Percentiles rank a stretch among this genome's conserved stretches.
Evolutionary conservation across 1,140 invertebrate species (phyloP).

Genomic region (Zaprionus taronus): DNA sequence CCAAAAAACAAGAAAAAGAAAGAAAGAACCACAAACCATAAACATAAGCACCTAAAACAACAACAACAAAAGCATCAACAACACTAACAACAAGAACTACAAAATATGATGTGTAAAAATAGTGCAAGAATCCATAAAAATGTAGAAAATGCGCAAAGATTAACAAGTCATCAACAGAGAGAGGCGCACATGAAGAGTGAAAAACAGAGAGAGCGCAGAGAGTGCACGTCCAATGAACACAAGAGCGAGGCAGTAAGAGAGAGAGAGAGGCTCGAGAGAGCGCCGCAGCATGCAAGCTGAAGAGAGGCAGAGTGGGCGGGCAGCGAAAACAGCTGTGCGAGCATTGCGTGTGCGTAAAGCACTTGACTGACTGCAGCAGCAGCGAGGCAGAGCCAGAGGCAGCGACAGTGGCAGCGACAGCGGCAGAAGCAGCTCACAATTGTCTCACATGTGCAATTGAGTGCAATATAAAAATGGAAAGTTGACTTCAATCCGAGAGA

Average conservation of each 20-base stretch:
- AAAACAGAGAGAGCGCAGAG: background rate
- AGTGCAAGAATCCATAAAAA: conserved; percentile 79
- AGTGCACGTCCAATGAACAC: background rate
- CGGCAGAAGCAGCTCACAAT: conserved; percentile 24
- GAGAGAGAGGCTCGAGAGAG: conserved; percentile 17
- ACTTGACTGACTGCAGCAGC: conserved; percentile 25
- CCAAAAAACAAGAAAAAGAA: conserved; percentile 37
- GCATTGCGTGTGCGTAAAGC: conserved; percentile 49
- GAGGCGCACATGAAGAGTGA: conserved; percentile 9
- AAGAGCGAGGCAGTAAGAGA: background rate
- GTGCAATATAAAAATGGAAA: conserved; percentile 45
- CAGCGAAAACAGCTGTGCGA: conserved; percentile 33
- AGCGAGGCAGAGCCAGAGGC: background rate
- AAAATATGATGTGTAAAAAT: conserved; percentile 68
- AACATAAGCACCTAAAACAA: conserved; percentile 51
- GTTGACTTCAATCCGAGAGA: conserved; percentile 12
- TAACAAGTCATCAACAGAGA: conserved; percentile 58
- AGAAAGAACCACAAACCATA: conserved; percentile 14
- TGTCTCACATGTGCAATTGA: conserved; percentile 21
- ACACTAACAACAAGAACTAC: conserved; percentile 15
- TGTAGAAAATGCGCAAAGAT: conserved; percentile 61
- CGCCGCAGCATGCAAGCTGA: background rate
- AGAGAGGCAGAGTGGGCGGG: background rate
- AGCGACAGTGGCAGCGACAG: background rate
- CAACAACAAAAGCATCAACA: conserved; percentile 15